These are phyloP conservation scores for Ligdia adustata DNA, from an alignment of 2,888 invertebrate genomes.

Conservation along the genomic window DNA sequence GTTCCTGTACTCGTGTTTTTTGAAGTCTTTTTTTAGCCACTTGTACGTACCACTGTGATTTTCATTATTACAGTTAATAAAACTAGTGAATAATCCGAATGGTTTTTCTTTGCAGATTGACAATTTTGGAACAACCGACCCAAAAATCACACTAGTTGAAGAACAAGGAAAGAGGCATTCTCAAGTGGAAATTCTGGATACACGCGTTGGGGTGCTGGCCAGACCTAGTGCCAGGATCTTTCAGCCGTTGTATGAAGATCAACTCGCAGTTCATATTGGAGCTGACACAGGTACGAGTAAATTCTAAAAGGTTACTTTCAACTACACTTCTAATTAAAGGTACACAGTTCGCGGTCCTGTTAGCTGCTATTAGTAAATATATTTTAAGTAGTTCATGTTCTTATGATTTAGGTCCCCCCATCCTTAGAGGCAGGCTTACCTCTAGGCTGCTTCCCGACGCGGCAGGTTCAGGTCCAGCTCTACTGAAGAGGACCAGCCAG, in stretches of 20 bases:
- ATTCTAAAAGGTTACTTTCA: too few species aligned
- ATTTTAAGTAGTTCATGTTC: too few species aligned
- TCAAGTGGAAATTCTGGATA: slow-evolving; percentile 89
- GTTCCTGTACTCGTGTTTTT: too few species aligned
- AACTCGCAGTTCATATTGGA: slow-evolving; percentile 89
- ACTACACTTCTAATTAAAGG: too few species aligned
- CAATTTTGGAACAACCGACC: slow-evolving; percentile 84
- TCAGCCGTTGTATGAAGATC: slow-evolving; percentile 92
- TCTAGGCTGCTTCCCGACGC: slow-evolving; percentile 90
- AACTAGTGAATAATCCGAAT: too few species aligned
- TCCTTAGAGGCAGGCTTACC: slow-evolving; percentile 88
- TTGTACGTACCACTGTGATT: too few species aligned
- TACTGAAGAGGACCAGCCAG: slow-evolving; percentile 84
- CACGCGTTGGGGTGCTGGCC: slow-evolving; percentile 89
- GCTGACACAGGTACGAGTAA: slow-evolving; percentile 73
- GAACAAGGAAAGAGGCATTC: slow-evolving; percentile 88
- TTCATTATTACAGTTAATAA: too few species aligned
- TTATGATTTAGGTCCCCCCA: slow-evolving; percentile 59
- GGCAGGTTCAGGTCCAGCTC: slow-evolving; percentile 87
- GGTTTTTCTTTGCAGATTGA: slow-evolving; percentile 76
- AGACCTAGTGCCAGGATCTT: slow-evolving; percentile 91
- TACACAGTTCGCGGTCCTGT: too few species aligned
- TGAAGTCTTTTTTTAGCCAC: too few species aligned
- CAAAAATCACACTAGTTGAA: slow-evolving; percentile 88
- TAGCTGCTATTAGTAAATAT: too few species aligned